These are phyloP conservation scores for Poecilia latipinna DNA, from an alignment of 2,113 vertebrate species.

Conservation along the genomic window DNA sequence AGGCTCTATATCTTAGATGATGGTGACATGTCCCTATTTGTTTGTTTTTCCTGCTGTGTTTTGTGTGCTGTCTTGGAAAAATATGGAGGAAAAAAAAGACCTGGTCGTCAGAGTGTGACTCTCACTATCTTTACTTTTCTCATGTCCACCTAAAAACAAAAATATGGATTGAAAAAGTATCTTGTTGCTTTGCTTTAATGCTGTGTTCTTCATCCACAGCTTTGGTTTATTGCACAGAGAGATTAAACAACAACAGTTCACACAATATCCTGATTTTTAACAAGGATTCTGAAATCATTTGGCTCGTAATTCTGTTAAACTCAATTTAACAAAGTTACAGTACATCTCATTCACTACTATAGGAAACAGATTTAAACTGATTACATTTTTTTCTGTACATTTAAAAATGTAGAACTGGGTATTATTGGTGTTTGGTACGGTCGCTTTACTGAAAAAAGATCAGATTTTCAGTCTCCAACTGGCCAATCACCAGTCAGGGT, in stretches of 20 bases:
- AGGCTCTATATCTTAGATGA: slow-evolving; percentile 54
- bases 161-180: slow-evolving; percentile 26
- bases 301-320: neutral
- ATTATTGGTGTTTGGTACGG: too few species aligned
- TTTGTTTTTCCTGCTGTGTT: slow-evolving; percentile 54
- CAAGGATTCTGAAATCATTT: neutral
- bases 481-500: too few species aligned
- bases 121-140: slow-evolving; percentile 43
- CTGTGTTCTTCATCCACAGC: neutral
- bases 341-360: neutral
- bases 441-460: too few species aligned
- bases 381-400: neutral
- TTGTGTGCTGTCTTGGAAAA: slow-evolving; percentile 64
- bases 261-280: neutral
- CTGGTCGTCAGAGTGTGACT: slow-evolving; percentile 62
- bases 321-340: neutral
- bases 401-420: neutral
- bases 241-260: neutral
- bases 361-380: neutral
- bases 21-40: slow-evolving; percentile 69
- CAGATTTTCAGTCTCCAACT: too few species aligned
- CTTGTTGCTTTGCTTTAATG: neutral
- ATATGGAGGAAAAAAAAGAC: slow-evolving; percentile 41
- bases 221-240: neutral
- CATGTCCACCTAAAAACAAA: slow-evolving; percentile 32